Evolutionary conservation across 53 echinoderm and acorn worm genomes (phyloP).

Genomic region (Paracentrotus lividus): DNA sequence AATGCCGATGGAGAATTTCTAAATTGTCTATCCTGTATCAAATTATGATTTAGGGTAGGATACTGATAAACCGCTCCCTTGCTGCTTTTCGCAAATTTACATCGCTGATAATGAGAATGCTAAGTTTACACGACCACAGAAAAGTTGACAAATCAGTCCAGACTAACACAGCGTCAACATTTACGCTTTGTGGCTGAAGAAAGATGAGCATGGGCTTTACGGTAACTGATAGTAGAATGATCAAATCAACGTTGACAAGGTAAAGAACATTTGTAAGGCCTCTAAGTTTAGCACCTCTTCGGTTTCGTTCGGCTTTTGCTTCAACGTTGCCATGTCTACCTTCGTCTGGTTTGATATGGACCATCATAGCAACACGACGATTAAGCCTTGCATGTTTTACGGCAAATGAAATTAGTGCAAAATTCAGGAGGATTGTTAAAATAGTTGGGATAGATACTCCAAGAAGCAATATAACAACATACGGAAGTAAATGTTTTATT

Average conservation of each 20-base stretch:
- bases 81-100: constrained; percentile 28
- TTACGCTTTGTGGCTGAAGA: not conserved
- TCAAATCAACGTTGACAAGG: not conserved
- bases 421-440: not conserved
- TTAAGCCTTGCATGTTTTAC: not conserved
- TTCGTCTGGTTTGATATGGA: not conserved
- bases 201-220: not conserved
- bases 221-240: not conserved
- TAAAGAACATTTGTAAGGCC: not conserved
- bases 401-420: not conserved
- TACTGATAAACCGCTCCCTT: not conserved
- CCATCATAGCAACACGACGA: not conserved
- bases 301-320: not conserved
- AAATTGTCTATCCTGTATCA: too few species aligned
- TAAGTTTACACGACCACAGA: not conserved
- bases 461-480: not conserved
- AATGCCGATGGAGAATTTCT: too few species aligned
- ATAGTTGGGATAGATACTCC: not conserved
- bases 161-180: not conserved
- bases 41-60: not conserved
- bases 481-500: too few species aligned
- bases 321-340: not conserved
- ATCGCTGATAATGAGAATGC: constrained; percentile 13
- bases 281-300: not conserved
- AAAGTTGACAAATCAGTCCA: not conserved